Evolutionary conservation across 2,797 vertebrate species (phyloP), one percentile per base, ranked within the genome.

Genomic region (Lophotriccus pileatus): DNA sequence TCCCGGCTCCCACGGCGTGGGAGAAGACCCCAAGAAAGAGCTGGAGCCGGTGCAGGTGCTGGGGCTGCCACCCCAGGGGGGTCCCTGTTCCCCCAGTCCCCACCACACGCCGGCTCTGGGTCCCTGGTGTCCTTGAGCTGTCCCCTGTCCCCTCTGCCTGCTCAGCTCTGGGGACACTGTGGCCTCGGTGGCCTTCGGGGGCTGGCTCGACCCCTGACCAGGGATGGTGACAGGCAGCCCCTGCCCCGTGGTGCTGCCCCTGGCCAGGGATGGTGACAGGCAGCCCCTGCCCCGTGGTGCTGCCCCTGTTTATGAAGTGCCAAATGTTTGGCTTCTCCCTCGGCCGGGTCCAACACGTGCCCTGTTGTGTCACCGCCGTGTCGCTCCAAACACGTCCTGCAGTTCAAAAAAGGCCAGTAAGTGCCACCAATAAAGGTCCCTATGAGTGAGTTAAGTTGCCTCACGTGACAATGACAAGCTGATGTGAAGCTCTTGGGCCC

Each of bases 191-290:
- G 17, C 36, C 76, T 4, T 0, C 23, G 0, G 1, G 14, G 22
- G 9, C 49, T 79, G 49, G 12, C 17, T 62, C 0, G 5, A 41
- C 24, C 72, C 27, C 39, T 39, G 36, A 10, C 12, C 1, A 1
- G 25, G 55, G 32, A 34, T 1, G 0, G 0, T 0, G 1, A 41
- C 1, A 2, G 20, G 56, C 0, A 0, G 16, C 0, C 0, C 69
- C 62, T 64, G 59, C 72, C 50, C 62, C 0, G 1, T 6, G 2
- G 9, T 13, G 47, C 76, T 76, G 60, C 17, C 70, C 27, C n/a
- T n/a, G 36, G 12, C 12, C 1, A 1, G 25, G 55, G 32, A 34
- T 1, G 0, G 0, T 0, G 1, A 41, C 1, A 2, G 20, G 56
- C 0, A 0, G 16, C 0, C 0, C 69, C 62, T 64, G 59, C 72